phyloP scores from a whole-genome alignment of 2,888 invertebrate species.

The Stegana nigrithorax region DNA sequence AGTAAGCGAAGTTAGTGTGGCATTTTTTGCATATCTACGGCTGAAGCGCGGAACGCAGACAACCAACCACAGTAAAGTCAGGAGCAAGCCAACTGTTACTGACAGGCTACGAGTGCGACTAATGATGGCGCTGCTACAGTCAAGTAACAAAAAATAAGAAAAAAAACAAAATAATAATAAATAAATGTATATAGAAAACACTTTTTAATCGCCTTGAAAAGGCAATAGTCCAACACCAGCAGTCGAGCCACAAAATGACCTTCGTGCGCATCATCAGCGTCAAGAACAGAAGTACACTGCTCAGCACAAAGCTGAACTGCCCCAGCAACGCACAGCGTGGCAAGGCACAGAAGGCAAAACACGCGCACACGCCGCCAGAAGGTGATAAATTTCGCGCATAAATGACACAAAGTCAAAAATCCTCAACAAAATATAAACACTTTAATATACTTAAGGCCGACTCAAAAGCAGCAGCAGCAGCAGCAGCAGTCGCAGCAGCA shows the following conservation, averaged over 20 bases:
- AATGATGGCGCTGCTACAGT: no score
- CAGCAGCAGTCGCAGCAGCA: background rate
- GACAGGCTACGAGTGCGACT: no score
- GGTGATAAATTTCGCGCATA: conserved; percentile 48
- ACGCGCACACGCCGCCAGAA: no score
- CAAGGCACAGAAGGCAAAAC: no score
- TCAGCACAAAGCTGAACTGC: no score
- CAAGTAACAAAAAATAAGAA: conserved; percentile 1
- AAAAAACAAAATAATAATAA: conserved; percentile 15
- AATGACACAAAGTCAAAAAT: conserved; percentile 48
- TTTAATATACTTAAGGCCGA: conserved; percentile 38
- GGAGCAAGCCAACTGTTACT: no score
- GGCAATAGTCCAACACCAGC: conserved; percentile 4
- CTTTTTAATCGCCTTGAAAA: conserved; percentile 29
- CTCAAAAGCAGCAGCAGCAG: conserved; percentile 15
- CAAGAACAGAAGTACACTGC: background rate
- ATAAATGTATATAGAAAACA: no score
- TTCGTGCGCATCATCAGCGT: background rate
- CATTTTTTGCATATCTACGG: no score
- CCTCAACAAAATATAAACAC: conserved; percentile 37
- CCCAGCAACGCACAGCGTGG: no score
- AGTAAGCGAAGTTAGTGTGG: background rate
- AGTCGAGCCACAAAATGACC: conserved; percentile 8
- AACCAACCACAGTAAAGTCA: background rate
- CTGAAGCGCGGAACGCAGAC: no score